A percentile compares a stretch with the other conserved stretches of the same genome.
Conservation (phyloP, 2,797 vertebrate genomes). For the Anguilla obscura region DNA sequence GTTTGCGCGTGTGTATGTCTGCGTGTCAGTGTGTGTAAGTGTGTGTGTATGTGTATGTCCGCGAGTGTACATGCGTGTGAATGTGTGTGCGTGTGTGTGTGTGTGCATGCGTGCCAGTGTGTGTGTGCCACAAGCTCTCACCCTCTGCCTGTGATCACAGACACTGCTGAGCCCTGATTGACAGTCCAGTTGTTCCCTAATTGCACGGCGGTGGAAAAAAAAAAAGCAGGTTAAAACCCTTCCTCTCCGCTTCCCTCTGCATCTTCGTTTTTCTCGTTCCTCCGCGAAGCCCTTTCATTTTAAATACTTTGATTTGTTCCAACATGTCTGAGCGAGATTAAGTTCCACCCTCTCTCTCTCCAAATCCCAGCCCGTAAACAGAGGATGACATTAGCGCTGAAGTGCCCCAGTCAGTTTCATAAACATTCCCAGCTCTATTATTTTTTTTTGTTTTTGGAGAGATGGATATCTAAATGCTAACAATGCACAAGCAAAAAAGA, state of each 20-base stretch:
- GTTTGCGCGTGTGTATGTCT: background rate
- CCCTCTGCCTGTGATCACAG: background rate
- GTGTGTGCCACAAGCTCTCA: background rate
- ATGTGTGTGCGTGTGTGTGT: background rate
- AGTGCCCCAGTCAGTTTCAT: constrained; percentile 50
- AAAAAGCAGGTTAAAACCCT: background rate
- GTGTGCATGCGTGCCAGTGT: background rate
- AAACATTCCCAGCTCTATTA: constrained; percentile 70
- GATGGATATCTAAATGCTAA: constrained; percentile 71
- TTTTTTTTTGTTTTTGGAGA: constrained; percentile 60
- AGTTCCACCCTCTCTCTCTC: background rate
- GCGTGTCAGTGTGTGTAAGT: background rate
- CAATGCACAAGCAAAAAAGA: constrained; percentile 60
- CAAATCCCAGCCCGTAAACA: constrained; percentile 35
- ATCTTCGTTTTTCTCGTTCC: background rate
- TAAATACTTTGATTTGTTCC: constrained; percentile 16
- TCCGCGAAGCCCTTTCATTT: constrained; percentile 10
- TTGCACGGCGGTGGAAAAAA: background rate
- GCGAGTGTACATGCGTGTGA: background rate
- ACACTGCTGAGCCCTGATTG: background rate
- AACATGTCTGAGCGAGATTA: constrained; percentile 1
- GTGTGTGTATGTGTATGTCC: no score
- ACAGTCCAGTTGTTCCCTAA: constrained; percentile 19
- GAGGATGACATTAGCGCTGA: constrained; percentile 56
- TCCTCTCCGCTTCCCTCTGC: background rate